These are phyloP conservation scores for Peromyscus maniculatus DNA, from an alignment of 2,113 vertebrate genomes.

Conservation along the genomic window DNA sequence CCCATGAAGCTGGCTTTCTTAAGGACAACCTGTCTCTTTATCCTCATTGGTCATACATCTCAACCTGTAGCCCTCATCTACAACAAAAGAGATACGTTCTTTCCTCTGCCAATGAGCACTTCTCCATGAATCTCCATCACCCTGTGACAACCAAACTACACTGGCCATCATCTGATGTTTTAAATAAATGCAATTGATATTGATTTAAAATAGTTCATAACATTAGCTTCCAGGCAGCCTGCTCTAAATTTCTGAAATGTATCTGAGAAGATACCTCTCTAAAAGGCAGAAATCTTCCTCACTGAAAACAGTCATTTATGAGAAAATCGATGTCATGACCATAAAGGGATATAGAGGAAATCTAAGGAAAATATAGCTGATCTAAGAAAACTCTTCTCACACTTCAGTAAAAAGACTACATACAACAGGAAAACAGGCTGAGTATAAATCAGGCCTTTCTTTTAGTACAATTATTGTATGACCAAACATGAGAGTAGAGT, in stretches of 20 bases:
- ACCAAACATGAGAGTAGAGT: neutral
- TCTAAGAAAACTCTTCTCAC: slow-evolving; percentile 16
- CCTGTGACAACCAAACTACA: neutral
- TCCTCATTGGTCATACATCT: neutral
- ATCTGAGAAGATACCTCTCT: neutral
- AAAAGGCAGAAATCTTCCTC: slow-evolving; percentile 11
- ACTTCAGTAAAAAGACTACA: neutral
- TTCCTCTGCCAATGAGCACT: neutral
- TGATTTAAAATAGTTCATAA: slow-evolving; percentile 19
- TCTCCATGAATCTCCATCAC: slow-evolving; percentile 2
- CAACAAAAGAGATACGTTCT: neutral
- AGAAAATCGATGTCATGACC: neutral
- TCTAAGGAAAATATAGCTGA: neutral
- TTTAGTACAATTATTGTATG: neutral
- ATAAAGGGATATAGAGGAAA: slow-evolving; percentile 11
- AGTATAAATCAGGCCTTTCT: neutral
- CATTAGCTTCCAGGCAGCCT: neutral
- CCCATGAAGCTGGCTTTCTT: neutral
- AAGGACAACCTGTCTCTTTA: neutral
- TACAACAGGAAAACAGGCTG: neutral
- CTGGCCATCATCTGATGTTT: neutral
- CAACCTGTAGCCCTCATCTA: neutral
- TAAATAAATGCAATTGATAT: slow-evolving; percentile 40
- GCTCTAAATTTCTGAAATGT: slow-evolving; percentile 9
- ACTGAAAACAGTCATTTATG: neutral